Conservation (phyloP, 2,888 invertebrate species). For the Euclidia mi region DNA sequence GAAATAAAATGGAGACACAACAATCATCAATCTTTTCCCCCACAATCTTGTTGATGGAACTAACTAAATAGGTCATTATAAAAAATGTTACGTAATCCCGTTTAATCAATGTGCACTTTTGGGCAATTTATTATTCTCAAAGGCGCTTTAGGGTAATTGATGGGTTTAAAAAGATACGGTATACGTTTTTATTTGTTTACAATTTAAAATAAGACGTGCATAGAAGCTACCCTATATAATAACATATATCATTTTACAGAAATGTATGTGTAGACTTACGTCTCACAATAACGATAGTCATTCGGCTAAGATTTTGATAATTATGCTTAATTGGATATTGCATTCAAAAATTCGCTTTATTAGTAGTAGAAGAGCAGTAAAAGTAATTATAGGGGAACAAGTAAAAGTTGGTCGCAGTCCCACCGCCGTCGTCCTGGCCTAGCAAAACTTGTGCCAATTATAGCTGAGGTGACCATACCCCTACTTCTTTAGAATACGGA, state of each 20-base stretch:
- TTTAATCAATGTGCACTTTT: background rate
- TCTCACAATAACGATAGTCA: too few relatives aligned
- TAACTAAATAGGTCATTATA: slow-evolving; percentile 64
- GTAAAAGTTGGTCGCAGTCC: slow-evolving; percentile 81
- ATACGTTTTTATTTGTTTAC: too few relatives aligned
- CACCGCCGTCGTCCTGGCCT: slow-evolving; percentile 76
- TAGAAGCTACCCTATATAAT: too few relatives aligned
- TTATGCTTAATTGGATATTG: too few relatives aligned
- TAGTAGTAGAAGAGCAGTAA: slow-evolving; percentile 74
- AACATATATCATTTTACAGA: too few relatives aligned
- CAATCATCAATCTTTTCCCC: slow-evolving; percentile 82
- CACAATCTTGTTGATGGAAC: slow-evolving; percentile 68
- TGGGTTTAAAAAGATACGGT: too few relatives aligned
- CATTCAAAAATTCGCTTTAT: slow-evolving; percentile 23
- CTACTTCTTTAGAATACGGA: background rate
- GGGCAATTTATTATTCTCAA: background rate
- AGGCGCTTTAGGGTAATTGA: background rate
- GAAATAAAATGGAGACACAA: slow-evolving; percentile 86
- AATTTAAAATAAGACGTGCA: too few relatives aligned
- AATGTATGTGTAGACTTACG: too few relatives aligned
- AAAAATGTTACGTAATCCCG: slow-evolving; percentile 28
- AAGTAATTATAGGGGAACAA: slow-evolving; percentile 83
- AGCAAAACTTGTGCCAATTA: slow-evolving; percentile 82
- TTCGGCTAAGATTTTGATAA: too few relatives aligned
- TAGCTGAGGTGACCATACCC: slow-evolving; percentile 70